Base-by-base conservation (phyloP, 2,113 vertebrate genomes). In the Hirundichthys speculiger region DNA sequence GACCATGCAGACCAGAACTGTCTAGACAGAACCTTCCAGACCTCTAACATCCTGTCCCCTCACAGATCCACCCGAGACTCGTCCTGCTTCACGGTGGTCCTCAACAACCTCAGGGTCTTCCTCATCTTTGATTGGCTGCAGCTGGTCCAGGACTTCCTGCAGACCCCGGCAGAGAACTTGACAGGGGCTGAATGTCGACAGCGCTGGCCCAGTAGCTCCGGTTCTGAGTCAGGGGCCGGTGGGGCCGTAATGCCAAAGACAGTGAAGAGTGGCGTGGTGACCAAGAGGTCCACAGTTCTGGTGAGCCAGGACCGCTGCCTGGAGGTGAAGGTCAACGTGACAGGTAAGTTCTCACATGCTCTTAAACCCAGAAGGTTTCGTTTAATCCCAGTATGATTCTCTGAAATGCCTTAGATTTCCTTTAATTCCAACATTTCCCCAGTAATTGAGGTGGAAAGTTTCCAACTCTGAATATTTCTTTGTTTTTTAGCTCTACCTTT, bases 91-190 rank as follows among this genome's bases (percentile, higher is more conserved):
- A 99, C 98, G 0, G 93, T 98, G 8, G 96, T 99, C 49, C 93
- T 99, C 73, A 99, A 99, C 88, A 99, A 96, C 69, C 93, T 98
- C 13, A 91, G 98, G 3, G 96, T 99, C 0, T 98, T 99, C 67
- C 91, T 99, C 24, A 98, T 99, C 79, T 99, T 99, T 61, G 97
- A 98, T 82, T 99, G 98, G 98, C 67, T 99, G 20, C 82, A 95
- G 22, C 89, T 97, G 45, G 95, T 99, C 2, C 93, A 91, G 13
- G 94, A 96, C 70, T 99, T 99, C 69, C 79, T 99, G 0, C 90
- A 77, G 0, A 90, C 93, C 38, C 95, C 95, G 0, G 91, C 87
- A 5, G 94, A 95, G 6, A 90, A 15, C 41, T 11, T 13, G 0
- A 6, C 51, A 0, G 30, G 47, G 0, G 30, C 14, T 0, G 72